A percentile compares a stretch with the other conserved stretches of the same genome.
phyloP scores from a whole-genome alignment of 2,113 vertebrate genomes.

The Brienomyrus brachyistius region DNA sequence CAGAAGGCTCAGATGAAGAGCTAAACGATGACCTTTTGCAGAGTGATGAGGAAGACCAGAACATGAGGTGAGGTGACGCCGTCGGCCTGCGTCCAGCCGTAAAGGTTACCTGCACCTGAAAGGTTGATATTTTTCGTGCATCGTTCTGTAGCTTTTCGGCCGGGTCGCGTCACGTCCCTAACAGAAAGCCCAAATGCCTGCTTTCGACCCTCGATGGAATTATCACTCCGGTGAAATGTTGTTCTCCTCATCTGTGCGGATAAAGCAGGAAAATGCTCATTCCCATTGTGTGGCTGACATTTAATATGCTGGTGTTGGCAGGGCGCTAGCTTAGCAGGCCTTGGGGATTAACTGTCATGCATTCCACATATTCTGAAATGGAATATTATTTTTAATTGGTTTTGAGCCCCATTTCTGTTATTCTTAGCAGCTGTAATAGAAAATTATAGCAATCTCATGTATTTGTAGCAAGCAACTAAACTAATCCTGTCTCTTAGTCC shows the following conservation, averaged over 20 bases:
- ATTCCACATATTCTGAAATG: background rate
- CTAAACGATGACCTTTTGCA: slow-evolving; percentile 93
- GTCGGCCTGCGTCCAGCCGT: background rate
- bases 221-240: background rate
- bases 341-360: background rate
- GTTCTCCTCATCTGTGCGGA: background rate
- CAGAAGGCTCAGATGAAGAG: slow-evolving; percentile 91
- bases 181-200: background rate
- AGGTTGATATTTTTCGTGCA: background rate
- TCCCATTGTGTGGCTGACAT: background rate
- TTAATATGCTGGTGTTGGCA: background rate
- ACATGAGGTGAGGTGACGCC: slow-evolving; percentile 43
- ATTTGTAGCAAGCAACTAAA: background rate
- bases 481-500: background rate
- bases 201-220: background rate
- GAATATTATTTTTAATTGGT: background rate
- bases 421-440: background rate
- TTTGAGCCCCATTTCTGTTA: background rate
- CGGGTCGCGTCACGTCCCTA: too few relatives aligned
- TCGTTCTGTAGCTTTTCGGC: background rate
- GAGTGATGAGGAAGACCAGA: slow-evolving; percentile 85
- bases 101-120: background rate
- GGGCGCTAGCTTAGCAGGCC: background rate
- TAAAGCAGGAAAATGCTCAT: background rate
- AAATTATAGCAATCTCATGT: background rate